Base-by-base conservation (phyloP, 1,140 invertebrate genomes). In the Brachionus calyciflorus region DNA sequence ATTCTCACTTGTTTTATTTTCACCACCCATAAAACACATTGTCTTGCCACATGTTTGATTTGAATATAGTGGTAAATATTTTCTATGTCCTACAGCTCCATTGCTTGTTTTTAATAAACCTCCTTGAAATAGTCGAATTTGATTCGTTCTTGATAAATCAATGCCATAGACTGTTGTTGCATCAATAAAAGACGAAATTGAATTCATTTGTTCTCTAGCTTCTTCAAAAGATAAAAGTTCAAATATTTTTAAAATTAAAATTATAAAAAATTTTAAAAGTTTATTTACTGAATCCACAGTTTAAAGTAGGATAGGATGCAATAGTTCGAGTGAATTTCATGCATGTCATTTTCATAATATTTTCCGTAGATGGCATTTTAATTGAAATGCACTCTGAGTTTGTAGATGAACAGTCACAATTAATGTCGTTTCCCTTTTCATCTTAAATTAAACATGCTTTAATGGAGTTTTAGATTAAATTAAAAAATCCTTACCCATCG, bases 141-240 rank as follows among this genome's bases (percentile, higher is more conserved):
- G 21, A 24, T 28, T 12, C 1, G 40, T 53, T 21, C 69, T 6
- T 77, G 49, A 17, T 73, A 53, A 10, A 87, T 86, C 1, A 89
- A 89, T 0, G n/a, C 88, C 30, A 80, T 96, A 95, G 7, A 93
- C 89, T 41, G 91, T 83, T 0, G 92, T 94, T 9, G 91, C 86
- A 82, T 96, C 93, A 86, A 95, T 84, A 80, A 88, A 94, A 1
- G 91, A 88, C 10, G 92, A 93, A 0, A 94, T 90, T 17, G 88
- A 88, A 5, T 91, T 91, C 26, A 93, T 79, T 89, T 93, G 82
- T 78, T 89, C 87, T 70, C 88, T 40, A 17, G 21, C n/a, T 26
- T n/a, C n/a, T n/a, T n/a, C n/a, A n/a, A n/a, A n/a, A n/a, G n/a
- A n/a, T n/a, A n/a, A n/a, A n/a, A n/a, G n/a, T n/a, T n/a, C n/a